Conservation (phyloP, 2,797 vertebrate genomes). For the Antrozous pallidus region DNA sequence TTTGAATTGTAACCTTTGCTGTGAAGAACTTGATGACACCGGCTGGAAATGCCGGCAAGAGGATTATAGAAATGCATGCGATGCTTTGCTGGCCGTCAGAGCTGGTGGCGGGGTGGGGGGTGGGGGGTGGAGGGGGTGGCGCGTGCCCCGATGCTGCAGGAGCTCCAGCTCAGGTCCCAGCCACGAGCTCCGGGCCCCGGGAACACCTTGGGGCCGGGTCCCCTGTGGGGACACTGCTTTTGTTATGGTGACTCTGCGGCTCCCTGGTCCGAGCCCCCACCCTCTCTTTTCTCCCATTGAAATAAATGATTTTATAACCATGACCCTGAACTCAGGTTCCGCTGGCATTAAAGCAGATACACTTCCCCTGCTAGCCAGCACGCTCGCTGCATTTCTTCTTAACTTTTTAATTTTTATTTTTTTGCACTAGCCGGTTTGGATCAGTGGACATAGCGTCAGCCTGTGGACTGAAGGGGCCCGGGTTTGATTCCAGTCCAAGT, state of each 20-base stretch:
- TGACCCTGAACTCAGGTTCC: slow-evolving; percentile 21
- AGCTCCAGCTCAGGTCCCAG: neutral
- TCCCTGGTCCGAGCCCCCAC: neutral
- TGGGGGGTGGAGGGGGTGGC: neutral
- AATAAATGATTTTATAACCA: slow-evolving; percentile 35
- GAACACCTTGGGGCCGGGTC: neutral
- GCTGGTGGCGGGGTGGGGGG: too few species aligned
- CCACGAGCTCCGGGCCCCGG: neutral
- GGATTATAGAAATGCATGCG: neutral
- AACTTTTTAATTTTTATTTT: too few species aligned
- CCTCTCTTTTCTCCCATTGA: neutral
- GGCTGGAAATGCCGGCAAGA: too few species aligned
- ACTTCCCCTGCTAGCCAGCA: neutral
- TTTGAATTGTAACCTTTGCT: neutral
- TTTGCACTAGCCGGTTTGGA: too few species aligned
- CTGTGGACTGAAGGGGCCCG: too few species aligned
- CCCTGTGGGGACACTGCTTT: neutral
- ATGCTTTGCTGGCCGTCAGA: neutral
- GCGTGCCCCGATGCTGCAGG: neutral
- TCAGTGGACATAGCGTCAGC: too few species aligned
- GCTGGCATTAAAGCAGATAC: neutral
- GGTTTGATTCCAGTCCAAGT: too few species aligned
- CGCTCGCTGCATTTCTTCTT: too few species aligned
- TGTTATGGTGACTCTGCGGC: neutral
- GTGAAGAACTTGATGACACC: neutral